A percentile compares a stretch with the other conserved stretches of the same genome.
These are phyloP conservation scores for Ametastegia equiseti DNA, from an alignment of 2,888 invertebrate genomes.

Conservation along the genomic window DNA sequence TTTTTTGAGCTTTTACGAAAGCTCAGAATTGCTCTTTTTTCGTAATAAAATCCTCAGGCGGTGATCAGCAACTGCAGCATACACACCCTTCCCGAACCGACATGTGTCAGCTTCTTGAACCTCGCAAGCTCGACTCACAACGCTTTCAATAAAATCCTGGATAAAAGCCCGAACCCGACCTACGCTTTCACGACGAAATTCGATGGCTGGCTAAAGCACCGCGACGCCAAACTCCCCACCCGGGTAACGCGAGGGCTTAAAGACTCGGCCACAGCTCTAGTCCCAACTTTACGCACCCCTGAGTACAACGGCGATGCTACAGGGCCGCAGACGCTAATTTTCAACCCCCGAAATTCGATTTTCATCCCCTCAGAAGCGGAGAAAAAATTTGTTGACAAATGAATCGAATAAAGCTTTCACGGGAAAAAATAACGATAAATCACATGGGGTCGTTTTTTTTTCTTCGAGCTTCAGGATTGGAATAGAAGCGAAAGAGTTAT, in stretches of 20 bases:
- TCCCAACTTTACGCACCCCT: slow-evolving; percentile 33
- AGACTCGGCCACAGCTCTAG: slow-evolving; percentile 3
- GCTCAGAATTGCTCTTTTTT: too few species aligned
- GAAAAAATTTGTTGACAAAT: too few species aligned
- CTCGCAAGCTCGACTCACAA: background rate
- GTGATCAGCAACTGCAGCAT: background rate
- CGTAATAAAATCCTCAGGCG: background rate
- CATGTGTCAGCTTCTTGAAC: background rate
- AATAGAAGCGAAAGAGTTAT: too few species aligned
- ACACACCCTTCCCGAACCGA: background rate
- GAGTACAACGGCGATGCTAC: slow-evolving; percentile 20
- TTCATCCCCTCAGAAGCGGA: too few species aligned
- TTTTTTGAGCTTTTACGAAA: too few species aligned
- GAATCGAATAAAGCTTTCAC: too few species aligned
- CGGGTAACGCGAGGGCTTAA: slow-evolving; percentile 18
- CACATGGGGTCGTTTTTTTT: too few species aligned
- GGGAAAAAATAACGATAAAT: too few species aligned
- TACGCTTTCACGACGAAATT: slow-evolving; percentile 1
- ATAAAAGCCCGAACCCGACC: slow-evolving; percentile 21
- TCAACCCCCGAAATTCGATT: too few species aligned
- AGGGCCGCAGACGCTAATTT: slow-evolving; percentile 24
- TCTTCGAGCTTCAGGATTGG: too few species aligned
- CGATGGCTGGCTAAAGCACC: slow-evolving; percentile 16
- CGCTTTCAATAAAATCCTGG: slow-evolving; percentile 1
- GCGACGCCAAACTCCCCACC: background rate